Evolutionary conservation across 2,113 vertebrate genomes (phyloP).

Genomic region (Rhineura floridana): DNA sequence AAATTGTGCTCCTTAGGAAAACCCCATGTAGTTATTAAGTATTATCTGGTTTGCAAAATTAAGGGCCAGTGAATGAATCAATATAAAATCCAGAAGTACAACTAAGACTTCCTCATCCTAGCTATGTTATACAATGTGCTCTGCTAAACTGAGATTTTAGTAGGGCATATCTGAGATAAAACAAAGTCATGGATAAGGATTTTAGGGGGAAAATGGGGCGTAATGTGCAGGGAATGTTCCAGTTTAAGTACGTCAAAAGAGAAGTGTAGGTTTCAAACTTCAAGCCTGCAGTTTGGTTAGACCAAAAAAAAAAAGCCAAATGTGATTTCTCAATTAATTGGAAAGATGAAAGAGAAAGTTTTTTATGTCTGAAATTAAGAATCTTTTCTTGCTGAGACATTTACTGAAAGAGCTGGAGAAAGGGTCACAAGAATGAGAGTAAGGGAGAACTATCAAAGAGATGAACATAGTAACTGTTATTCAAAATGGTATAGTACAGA

Average conservation of each 20-base stretch:
- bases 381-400: slow-evolving; percentile 7
- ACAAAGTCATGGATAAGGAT: background rate
- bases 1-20: slow-evolving; percentile 41
- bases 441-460: slow-evolving; percentile 22
- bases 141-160: background rate
- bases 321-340: background rate
- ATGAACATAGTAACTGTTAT: background rate
- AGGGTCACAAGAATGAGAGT: slow-evolving; percentile 47
- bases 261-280: background rate
- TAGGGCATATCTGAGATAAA: background rate
- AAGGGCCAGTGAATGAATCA: slow-evolving; percentile 33
- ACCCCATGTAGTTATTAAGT: slow-evolving; percentile 29
- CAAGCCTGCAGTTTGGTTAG: slow-evolving; percentile 10
- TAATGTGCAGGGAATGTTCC: background rate
- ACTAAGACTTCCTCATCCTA: slow-evolving; percentile 1
- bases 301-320: background rate
- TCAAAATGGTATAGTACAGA: background rate
- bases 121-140: background rate
- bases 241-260: no score
- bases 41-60: slow-evolving; percentile 40
- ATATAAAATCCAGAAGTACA: slow-evolving; percentile 25
- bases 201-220: background rate
- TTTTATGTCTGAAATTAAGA: slow-evolving; percentile 10
- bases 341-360: slow-evolving; percentile 27
- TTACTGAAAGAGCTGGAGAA: slow-evolving; percentile 36